phyloP scores from a whole-genome alignment of 2,113 vertebrate species.

The Abramis brama region DNA sequence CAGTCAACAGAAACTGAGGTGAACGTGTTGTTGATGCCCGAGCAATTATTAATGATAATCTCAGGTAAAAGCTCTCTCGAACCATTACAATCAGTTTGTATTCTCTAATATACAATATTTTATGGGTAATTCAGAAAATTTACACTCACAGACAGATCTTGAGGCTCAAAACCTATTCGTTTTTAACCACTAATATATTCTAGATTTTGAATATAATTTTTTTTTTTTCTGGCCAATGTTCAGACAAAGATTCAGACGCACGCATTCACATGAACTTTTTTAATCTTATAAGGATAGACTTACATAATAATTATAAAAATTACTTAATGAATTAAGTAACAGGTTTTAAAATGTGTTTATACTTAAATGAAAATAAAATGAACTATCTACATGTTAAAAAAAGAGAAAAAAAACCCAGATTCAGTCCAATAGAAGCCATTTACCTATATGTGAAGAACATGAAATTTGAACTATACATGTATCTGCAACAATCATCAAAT shows the following conservation, averaged over 20 bases:
- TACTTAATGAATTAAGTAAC: slow-evolving; percentile 90
- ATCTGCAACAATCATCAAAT: slow-evolving; percentile 79
- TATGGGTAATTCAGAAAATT: neutral
- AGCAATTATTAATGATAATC: neutral
- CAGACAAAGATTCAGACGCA: slow-evolving; percentile 14
- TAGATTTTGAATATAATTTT: too few relatives aligned
- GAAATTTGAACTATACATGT: slow-evolving; percentile 84
- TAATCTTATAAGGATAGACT: slow-evolving; percentile 90
- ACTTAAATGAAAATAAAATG: slow-evolving; percentile 86
- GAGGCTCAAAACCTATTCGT: neutral
- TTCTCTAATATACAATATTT: neutral
- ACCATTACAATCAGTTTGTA: neutral
- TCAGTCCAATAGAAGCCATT: slow-evolving; percentile 81
- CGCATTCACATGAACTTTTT: slow-evolving; percentile 85
- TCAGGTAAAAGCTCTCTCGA: neutral
- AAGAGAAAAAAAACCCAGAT: slow-evolving; percentile 66
- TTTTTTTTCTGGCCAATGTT: too few relatives aligned
- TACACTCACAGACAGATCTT: neutral
- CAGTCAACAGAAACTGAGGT: neutral
- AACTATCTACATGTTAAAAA: slow-evolving; percentile 87
- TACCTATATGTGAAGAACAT: slow-evolving; percentile 83
- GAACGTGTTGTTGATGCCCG: neutral
- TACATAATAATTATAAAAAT: slow-evolving; percentile 94
- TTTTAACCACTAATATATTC: too few relatives aligned
- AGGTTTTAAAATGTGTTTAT: slow-evolving; percentile 85